These are phyloP conservation scores for Nipponacmea schrenckii DNA, from an alignment of 2,888 invertebrate genomes.

Conservation along the genomic window DNA sequence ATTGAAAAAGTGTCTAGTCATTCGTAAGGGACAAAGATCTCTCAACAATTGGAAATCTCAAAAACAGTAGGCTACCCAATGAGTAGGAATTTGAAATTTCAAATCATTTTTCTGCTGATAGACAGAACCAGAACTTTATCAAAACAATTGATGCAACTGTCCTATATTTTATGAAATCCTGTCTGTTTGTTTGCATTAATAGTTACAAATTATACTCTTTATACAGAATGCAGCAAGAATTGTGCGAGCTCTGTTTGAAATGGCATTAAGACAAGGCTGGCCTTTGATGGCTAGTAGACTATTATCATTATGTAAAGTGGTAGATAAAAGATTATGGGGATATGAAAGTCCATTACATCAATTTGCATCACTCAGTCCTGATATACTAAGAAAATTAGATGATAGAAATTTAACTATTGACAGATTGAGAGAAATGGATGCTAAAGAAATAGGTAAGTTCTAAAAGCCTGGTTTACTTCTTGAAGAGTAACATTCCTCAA, in stretches of 20 bases:
- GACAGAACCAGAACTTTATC: too few species aligned
- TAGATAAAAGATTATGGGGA: constrained; percentile 92
- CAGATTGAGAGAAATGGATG: constrained; percentile 85
- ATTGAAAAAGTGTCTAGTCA: too few species aligned
- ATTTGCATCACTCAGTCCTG: constrained; percentile 74
- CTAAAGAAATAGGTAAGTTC: constrained; percentile 82
- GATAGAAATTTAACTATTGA: constrained; percentile 79
- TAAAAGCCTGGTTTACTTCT: too few species aligned
- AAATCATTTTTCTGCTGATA: background rate
- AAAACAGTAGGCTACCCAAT: background rate
- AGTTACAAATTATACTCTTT: constrained; percentile 2
- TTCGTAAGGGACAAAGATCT: too few species aligned
- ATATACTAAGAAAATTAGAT: constrained; percentile 85
- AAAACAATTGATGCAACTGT: too few species aligned
- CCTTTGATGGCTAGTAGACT: constrained; percentile 88
- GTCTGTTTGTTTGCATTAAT: too few species aligned
- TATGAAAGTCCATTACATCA: constrained; percentile 87
- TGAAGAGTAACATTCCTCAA: too few species aligned
- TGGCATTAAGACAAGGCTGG: constrained; percentile 88
- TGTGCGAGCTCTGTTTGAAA: constrained; percentile 91
- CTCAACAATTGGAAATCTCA: too few species aligned
- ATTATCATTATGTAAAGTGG: constrained; percentile 88
- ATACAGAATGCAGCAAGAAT: constrained; percentile 90
- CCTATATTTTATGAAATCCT: background rate
- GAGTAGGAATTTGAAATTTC: background rate